Evolutionary conservation across 2,888 invertebrate species (phyloP).

Genomic region (Mechanitis mazaeus): DNA sequence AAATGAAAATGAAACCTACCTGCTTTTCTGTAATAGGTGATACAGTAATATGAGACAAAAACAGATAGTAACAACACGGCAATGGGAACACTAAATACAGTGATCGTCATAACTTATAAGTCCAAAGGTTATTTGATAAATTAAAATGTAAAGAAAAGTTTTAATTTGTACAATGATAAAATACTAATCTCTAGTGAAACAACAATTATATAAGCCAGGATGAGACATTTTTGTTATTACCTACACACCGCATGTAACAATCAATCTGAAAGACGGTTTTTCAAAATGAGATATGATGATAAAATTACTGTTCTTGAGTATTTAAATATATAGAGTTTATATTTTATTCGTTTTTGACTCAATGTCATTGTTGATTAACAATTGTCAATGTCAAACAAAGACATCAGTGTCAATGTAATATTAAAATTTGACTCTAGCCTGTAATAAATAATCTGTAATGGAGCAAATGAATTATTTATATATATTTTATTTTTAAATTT

Average conservation of each 20-base stretch:
- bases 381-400: no score
- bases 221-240: constrained; percentile 9
- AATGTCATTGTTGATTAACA: no score
- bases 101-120: constrained; percentile 22
- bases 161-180: background rate
- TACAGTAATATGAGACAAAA: constrained; percentile 45
- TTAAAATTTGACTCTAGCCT: no score
- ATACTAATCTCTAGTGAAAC: background rate
- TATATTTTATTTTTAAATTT: no score
- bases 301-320: background rate
- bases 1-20: constrained; percentile 45
- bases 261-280: background rate
- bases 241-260: constrained; percentile 6
- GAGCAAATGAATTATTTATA: no score
- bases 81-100: constrained; percentile 32
- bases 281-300: background rate
- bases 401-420: no score
- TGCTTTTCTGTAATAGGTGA: constrained; percentile 39
- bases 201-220: constrained; percentile 6
- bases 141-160: no score
- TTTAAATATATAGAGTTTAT: background rate
- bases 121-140: constrained; percentile 8
- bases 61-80: constrained; percentile 46
- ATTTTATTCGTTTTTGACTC: no score
- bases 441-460: no score